Evolutionary conservation across 2,797 vertebrate species (phyloP), one percentile per base, ranked within the genome.

Genomic region (Diplodus puntazzo): DNA sequence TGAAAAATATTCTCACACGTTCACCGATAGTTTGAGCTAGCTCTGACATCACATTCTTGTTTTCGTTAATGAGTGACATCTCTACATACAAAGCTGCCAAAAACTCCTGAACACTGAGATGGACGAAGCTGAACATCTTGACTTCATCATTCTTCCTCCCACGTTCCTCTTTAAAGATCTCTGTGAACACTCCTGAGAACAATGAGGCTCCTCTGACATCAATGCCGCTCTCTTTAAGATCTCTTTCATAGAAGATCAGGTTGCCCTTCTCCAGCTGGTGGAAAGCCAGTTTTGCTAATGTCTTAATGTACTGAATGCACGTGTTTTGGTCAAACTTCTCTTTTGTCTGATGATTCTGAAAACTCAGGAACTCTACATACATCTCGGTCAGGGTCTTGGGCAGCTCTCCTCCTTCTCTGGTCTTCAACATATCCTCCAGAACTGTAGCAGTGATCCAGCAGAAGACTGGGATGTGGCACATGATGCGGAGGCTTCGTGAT

Each of bases 361-460:
- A 73, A 59, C 12, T 1, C 67, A 83, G 48, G 67, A 86, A 80
- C 13, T 77, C 66, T 23, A 50, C 1, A 1, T 86, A 83, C 78
- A 86, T 79, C 63, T 81, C 78, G 58, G 81, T 83, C 64, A 86
- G 68, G 55, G 81, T 79, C 63, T 54, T 81, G 71, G 85, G 85
- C 16, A 87, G 75, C 23, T 81, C 69, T 78, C n/a, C 55, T 58
- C 18, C 25, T 58, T 58, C 43, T 45, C 43, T 45, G 13, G 43
- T 14, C 43, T 45, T 45, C 13, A 45, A 45, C 43, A 45, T 0
- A 4, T 77, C 69, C 66, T 45, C 43, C 43, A 9, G 81, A 27
- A 27, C 27, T 27, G 27, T 27, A 27, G 27, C 27, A 27, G 27
- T 27, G 27, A 27, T 27, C 27, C 27, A 27, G 27, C 27, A 27